A percentile compares a stretch with the other conserved stretches of the same genome.
Conservation (phyloP, 2,888 invertebrate genomes). For the Litoditis marina region DNA sequence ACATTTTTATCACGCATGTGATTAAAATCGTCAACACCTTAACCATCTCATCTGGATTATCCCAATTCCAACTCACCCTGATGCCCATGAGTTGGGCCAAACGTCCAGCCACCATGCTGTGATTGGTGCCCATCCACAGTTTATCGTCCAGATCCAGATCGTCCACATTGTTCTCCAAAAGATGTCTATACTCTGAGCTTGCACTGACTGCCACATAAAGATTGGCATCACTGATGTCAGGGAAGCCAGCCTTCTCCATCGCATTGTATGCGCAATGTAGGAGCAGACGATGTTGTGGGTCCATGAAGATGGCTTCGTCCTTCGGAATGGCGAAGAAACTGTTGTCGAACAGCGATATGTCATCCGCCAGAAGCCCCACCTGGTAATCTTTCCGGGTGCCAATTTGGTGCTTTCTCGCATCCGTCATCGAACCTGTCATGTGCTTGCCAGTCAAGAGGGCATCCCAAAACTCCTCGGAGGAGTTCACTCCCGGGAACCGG, state of each 20-base stretch:
- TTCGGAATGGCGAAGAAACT: slow-evolving; percentile 36
- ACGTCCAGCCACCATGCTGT: slow-evolving; percentile 33
- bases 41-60: too few relatives aligned
- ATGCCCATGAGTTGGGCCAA: slow-evolving; percentile 35
- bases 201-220: slow-evolving; percentile 30
- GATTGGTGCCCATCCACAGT: slow-evolving; percentile 36
- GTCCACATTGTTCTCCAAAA: slow-evolving; percentile 26
- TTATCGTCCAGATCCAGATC: slow-evolving; percentile 30
- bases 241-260: slow-evolving; percentile 64
- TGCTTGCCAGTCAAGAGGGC: slow-evolving; percentile 27
- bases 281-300: slow-evolving; percentile 83
- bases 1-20: too few relatives aligned
- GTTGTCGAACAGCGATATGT: slow-evolving; percentile 34
- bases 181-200: slow-evolving; percentile 31
- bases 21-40: too few relatives aligned
- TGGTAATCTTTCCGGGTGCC: slow-evolving; percentile 20
- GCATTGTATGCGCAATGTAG: slow-evolving; percentile 81
- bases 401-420: slow-evolving; percentile 23
- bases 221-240: slow-evolving; percentile 26
- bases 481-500: slow-evolving; percentile 9
- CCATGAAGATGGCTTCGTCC: slow-evolving; percentile 71
- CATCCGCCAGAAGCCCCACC: slow-evolving; percentile 28
- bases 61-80: slow-evolving; percentile 8
- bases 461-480: slow-evolving; percentile 35
- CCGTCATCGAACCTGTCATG: slow-evolving; percentile 18